phyloP scores from a whole-genome alignment of 2,797 vertebrate species.

The Mionectes olivaceus region DNA sequence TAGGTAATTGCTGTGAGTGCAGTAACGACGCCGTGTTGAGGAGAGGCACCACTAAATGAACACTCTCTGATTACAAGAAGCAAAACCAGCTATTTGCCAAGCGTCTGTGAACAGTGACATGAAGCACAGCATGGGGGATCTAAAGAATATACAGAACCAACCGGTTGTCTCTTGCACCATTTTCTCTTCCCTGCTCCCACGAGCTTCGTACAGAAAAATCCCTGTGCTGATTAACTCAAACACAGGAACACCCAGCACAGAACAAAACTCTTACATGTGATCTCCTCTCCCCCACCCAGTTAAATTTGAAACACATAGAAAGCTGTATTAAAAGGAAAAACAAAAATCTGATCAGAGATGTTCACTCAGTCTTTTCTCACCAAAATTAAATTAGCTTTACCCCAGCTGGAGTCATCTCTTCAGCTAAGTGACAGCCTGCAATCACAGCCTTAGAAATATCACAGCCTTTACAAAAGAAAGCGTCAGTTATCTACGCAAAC shows the following conservation, averaged over 20 bases:
- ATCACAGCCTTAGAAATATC: conserved; percentile 46
- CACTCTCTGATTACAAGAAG: conserved; percentile 22
- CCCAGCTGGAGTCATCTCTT: neutral
- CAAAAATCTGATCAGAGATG: neutral
- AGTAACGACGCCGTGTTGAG: neutral
- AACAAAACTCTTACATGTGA: neutral
- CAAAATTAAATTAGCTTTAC: neutral
- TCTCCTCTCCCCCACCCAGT: neutral
- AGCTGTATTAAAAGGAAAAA: neutral
- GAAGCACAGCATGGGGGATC: neutral
- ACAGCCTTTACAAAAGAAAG: conserved; percentile 32
- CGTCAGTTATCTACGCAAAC: neutral
- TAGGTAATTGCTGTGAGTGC: neutral
- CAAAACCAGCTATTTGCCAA: conserved; percentile 34
- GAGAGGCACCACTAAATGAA: conserved; percentile 35
- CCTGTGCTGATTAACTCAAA: neutral
- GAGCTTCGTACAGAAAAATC: neutral
- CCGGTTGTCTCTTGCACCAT: neutral
- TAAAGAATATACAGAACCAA: conserved; percentile 23
- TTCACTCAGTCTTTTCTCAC: conserved; percentile 4
- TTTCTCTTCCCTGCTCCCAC: neutral
- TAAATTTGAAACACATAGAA: neutral
- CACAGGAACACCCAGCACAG: neutral
- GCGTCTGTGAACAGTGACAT: neutral
- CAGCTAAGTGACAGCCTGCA: conserved; percentile 47